Base-by-base conservation (phyloP, 2,888 invertebrate genomes). In the Branchipolynoe longqiensis region DNA sequence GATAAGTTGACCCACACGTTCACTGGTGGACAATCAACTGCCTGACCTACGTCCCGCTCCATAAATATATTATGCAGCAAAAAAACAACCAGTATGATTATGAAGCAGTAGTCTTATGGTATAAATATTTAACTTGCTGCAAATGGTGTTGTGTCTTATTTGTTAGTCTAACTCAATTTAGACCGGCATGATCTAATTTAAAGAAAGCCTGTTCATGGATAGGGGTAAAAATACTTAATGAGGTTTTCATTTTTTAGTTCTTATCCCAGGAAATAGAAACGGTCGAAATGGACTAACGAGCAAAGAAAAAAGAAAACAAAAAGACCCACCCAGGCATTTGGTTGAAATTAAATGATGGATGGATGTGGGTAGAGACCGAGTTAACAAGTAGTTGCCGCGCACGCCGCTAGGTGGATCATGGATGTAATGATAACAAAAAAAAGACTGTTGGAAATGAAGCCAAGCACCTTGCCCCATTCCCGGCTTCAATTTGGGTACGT, bases 171-270 rank as follows among this genome's bases (percentile, higher is more conserved):
- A 25, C 14, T 31, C 69, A 69, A 36, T 69, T 69, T 36, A 8
- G 38, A 3, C 0, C 36, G 14, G 36, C 33, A 33, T 38, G 12
- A 69, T 69, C 69, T 69, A 69, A 69, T 69, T 69, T 69, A 33
- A 38, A 69, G 69, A 69, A 62, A 28, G 1, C 14, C 25, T n/a
- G n/a, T n/a, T n/a, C n/a, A n/a, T n/a, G n/a, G n/a, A n/a, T n/a
- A n/a, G n/a, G n/a, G 48, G 18, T 1, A 31, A n/a, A 69, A 69
- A 69, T 36, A 69, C 36, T 69, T 69, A 69, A 69, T 69, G 69
- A 69, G 69, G 2, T 69, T 33, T 33, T 48, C 28, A 4, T 25
- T 62, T 62, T 62, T 62, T 62, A 28, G 2, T 48, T 18, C n/a
- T n/a, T 38, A 69, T 31, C 62, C 38, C 36, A 14, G 69, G 69